Evolutionary conservation across 2,888 invertebrate genomes (phyloP).

Genomic region (Pristionchus maxplancki): DNA sequence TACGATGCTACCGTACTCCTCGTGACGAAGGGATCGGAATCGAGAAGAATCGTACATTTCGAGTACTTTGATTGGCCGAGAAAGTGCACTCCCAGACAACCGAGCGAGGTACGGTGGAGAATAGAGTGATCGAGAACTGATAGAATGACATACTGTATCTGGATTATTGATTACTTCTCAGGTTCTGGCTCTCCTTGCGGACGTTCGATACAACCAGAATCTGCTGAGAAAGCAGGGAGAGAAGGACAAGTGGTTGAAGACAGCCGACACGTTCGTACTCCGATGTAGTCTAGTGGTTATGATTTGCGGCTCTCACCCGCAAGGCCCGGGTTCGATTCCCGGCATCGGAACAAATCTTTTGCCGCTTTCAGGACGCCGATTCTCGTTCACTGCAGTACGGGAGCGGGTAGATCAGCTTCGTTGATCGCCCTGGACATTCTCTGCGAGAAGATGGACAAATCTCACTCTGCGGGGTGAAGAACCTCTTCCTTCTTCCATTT

Average conservation of each 20-base stretch:
- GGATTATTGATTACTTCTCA: neutral
- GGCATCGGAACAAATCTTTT: constrained; percentile 57
- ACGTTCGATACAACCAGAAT: constrained; percentile 34
- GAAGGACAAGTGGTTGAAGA: constrained; percentile 39
- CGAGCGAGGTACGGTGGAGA: neutral
- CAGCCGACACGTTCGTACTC: neutral
- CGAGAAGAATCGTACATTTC: constrained; percentile 42
- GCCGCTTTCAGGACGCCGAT: constrained; percentile 58
- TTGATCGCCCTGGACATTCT: constrained; percentile 70
- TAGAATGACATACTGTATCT: neutral
- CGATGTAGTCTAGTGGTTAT: constrained; percentile 47
- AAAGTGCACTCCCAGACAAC: constrained; percentile 8
- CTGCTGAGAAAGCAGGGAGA: constrained; percentile 15
- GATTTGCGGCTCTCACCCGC: constrained; percentile 48
- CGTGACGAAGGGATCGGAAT: constrained; percentile 29
- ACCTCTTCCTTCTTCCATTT: too few relatives aligned
- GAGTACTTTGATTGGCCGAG: constrained; percentile 50
- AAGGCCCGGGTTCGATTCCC: constrained; percentile 71
- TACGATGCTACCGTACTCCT: constrained; percentile 50
- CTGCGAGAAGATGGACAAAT: constrained; percentile 64
- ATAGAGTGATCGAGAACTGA: neutral
- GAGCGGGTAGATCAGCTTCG: constrained; percentile 65
- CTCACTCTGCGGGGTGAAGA: constrained; percentile 35
- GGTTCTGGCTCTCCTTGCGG: constrained; percentile 35
- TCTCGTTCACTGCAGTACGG: constrained; percentile 68